These are phyloP conservation scores for Cydia strobilella DNA, from an alignment of 1,140 invertebrate species.

Conservation along the genomic window DNA sequence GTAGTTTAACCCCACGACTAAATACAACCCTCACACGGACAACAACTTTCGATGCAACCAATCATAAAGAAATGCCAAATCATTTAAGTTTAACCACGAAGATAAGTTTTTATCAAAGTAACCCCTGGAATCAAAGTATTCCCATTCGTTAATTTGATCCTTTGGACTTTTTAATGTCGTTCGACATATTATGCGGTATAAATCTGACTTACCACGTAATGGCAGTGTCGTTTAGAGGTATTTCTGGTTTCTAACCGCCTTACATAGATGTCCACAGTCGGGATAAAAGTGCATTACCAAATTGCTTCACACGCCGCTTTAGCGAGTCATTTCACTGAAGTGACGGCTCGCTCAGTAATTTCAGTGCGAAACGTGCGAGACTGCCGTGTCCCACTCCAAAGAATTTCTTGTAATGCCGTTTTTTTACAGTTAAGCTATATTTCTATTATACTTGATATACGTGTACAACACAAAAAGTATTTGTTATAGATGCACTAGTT, in stretches of 20 bases:
- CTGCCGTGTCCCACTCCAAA: slow-evolving; percentile 34
- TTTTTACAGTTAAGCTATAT: background rate
- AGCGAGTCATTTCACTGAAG: slow-evolving; percentile 55
- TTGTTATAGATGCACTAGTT: too few species aligned
- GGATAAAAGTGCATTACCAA: slow-evolving; percentile 64
- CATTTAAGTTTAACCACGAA: too few species aligned
- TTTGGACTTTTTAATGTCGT: too few species aligned
- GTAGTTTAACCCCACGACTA: too few species aligned
- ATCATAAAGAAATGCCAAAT: too few species aligned
- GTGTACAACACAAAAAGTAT: too few species aligned
- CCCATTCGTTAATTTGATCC: too few species aligned
- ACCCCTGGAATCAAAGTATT: too few species aligned
- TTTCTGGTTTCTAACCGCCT: slow-evolving; percentile 2
- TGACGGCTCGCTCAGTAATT: slow-evolving; percentile 53
- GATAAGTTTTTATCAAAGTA: too few species aligned
- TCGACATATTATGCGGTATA: background rate
- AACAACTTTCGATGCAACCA: too few species aligned
- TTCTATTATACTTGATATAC: background rate
- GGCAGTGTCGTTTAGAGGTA: slow-evolving; percentile 2
- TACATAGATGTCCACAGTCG: slow-evolving; percentile 33
- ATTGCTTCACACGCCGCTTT: slow-evolving; percentile 59
- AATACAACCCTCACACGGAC: too few species aligned
- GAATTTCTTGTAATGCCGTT: slow-evolving; percentile 38
- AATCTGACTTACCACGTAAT: background rate
- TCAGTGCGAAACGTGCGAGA: slow-evolving; percentile 42